Percentiles rank a stretch among this genome's conserved stretches.
phyloP scores from a whole-genome alignment of 2,113 vertebrate species.

The Talpa occidentalis region DNA sequence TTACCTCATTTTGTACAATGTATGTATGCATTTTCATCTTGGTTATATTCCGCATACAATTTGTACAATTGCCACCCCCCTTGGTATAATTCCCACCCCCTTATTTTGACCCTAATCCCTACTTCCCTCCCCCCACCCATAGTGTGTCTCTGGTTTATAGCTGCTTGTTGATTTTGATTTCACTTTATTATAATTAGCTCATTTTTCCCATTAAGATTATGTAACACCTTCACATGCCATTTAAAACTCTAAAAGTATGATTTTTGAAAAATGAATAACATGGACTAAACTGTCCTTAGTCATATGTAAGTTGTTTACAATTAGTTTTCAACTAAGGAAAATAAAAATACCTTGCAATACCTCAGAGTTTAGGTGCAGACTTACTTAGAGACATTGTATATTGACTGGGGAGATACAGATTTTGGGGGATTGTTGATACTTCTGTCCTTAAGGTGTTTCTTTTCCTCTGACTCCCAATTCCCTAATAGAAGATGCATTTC shows the following conservation, averaged over 20 bases:
- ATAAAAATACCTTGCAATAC: not conserved
- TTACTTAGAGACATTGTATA: not conserved
- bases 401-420: not conserved
- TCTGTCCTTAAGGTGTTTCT: not conserved
- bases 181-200: too few relatives aligned
- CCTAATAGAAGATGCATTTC: not conserved
- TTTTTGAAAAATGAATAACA: not conserved
- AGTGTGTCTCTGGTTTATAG: too few relatives aligned
- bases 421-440: not conserved
- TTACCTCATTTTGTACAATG: not conserved
- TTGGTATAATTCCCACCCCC: too few relatives aligned
- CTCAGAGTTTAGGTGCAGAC: not conserved
- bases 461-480: not conserved
- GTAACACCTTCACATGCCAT: not conserved
- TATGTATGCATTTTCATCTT: too few relatives aligned
- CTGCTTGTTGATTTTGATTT: too few relatives aligned
- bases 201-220: not conserved
- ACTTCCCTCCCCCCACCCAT: too few relatives aligned
- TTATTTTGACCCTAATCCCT: too few relatives aligned
- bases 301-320: not conserved
- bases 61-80: too few relatives aligned
- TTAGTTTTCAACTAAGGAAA: slow-evolving; percentile 10
- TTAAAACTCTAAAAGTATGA: not conserved
- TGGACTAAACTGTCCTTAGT: not conserved
- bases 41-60: too few relatives aligned